Evolutionary conservation across 2,888 invertebrate species (phyloP).

Genomic region (Schizaphis graminum): DNA sequence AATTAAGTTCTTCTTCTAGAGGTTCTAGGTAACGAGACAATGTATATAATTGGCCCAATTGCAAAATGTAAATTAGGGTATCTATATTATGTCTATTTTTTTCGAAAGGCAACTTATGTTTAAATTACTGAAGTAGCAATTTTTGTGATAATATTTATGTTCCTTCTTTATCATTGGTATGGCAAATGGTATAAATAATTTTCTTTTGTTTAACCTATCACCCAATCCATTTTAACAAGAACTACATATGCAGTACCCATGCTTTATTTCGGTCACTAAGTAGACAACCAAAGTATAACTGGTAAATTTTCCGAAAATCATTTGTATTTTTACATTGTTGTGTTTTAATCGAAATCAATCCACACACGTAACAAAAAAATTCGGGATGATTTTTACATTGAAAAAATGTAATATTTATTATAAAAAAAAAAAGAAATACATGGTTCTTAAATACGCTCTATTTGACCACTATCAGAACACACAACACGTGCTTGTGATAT

Average conservation of each 20-base stretch:
- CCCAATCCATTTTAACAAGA: neutral
- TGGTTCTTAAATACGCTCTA: neutral
- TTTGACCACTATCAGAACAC: neutral
- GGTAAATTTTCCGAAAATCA: neutral
- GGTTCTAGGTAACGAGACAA: neutral
- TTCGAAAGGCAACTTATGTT: neutral
- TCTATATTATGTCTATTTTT: neutral
- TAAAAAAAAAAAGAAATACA: neutral
- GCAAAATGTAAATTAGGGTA: neutral
- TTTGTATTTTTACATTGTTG: neutral
- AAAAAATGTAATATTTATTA: neutral
- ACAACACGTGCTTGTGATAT: neutral
- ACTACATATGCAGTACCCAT: neutral
- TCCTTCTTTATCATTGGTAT: neutral
- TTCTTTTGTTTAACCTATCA: neutral
- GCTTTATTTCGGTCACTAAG: neutral
- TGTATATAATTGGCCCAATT: neutral
- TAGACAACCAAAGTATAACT: neutral
- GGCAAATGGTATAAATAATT: neutral
- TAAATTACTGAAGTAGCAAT: neutral
- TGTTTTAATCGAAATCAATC: neutral
- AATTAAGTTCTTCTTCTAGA: neutral
- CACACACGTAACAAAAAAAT: neutral
- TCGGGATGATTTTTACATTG: neutral
- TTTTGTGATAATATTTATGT: neutral